These are phyloP conservation scores for Perognathus longimembris DNA, from an alignment of 2,113 vertebrate genomes.

Conservation along the genomic window DNA sequence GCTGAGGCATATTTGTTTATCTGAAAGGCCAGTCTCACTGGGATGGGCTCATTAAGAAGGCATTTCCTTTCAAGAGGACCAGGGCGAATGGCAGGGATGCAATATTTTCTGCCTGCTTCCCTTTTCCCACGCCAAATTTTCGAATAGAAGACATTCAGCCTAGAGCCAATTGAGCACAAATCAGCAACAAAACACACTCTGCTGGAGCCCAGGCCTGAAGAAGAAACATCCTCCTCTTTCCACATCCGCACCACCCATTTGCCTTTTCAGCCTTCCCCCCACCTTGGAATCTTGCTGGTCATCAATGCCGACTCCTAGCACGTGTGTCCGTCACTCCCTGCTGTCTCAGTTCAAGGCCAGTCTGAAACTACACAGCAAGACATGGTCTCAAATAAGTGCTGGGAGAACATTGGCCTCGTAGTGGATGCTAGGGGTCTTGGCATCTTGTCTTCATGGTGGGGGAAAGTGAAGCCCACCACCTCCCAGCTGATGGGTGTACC, in stretches of 20 bases:
- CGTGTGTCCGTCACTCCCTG: neutral
- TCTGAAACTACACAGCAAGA: neutral
- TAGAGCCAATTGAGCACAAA: neutral
- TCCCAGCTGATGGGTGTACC: too few species aligned
- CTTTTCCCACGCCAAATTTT: conserved; percentile 40
- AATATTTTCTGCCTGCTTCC: neutral
- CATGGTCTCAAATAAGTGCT: neutral
- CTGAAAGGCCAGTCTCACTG: conserved; percentile 67
- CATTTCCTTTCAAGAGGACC: conserved; percentile 35
- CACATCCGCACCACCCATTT: neutral
- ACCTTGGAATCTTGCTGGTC: neutral
- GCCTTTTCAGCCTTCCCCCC: neutral
- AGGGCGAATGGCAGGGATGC: neutral
- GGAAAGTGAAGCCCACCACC: too few species aligned
- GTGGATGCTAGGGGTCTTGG: too few species aligned
- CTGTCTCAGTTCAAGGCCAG: neutral
- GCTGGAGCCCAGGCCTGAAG: conserved; percentile 17
- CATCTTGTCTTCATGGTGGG: too few species aligned
- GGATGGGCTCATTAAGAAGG: conserved; percentile 59
- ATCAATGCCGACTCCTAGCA: neutral
- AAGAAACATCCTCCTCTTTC: neutral
- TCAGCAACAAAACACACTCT: conserved; percentile 7
- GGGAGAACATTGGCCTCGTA: too few species aligned
- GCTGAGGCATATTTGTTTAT: conserved; percentile 71
- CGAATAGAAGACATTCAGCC: neutral